Evolutionary conservation across 2,888 invertebrate species (phyloP).

Genomic region (Lepidocyrtoides sp.): DNA sequence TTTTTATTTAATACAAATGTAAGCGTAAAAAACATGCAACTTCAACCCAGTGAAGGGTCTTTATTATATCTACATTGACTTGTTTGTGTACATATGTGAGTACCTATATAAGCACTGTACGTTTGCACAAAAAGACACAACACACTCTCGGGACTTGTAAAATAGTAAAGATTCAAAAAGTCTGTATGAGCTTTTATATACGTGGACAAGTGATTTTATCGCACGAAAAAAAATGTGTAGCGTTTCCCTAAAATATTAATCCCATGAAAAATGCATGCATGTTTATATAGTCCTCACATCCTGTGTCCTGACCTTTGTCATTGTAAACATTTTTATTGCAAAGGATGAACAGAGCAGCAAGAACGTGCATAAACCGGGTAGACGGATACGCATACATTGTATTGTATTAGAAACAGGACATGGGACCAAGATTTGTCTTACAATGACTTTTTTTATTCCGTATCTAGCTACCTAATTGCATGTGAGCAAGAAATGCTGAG

Average conservation of each 20-base stretch:
- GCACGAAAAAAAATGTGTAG: neutral
- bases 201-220: neutral
- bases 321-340: constrained; percentile 18
- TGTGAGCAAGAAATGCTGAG: neutral
- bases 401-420: neutral
- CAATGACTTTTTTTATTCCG: neutral
- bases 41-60: no score
- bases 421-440: neutral
- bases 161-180: neutral
- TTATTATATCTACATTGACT: no score
- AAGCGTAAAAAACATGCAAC: no score
- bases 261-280: constrained; percentile 20
- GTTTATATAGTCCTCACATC: neutral
- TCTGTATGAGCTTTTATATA: constrained; percentile 2
- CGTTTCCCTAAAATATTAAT: neutral
- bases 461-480: neutral
- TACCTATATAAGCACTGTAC: no score
- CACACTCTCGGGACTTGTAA: neutral
- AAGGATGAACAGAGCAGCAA: constrained; percentile 4
- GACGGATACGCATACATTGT: neutral
- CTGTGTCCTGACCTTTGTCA: constrained; percentile 41
- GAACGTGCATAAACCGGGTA: neutral
- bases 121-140: neutral
- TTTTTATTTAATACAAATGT: no score
- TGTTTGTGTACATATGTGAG: no score